Base-by-base conservation (phyloP, 2,888 invertebrate species). In the Aquatica leii region DNA sequence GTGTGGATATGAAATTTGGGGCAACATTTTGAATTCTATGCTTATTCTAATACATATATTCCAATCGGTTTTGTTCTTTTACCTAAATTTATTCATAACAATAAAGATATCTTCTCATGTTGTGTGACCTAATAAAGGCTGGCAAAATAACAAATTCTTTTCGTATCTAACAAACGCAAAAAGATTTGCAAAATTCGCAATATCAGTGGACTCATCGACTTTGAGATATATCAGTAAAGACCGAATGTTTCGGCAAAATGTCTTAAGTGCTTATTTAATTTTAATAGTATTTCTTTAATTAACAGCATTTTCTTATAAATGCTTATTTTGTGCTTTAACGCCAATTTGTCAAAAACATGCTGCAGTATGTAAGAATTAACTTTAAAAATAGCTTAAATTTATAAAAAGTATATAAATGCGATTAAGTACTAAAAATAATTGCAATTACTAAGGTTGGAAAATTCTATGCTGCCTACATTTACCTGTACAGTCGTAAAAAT, bases 11-110 rank as follows among this genome's bases (percentile, higher is more conserved):
- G 20, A 31, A 24, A 34, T 49, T 49, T 37, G 14, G 57, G 17
- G 48, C 2, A 46, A 31, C 34, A 48, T 57, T 49, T 31, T 57
- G 46, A 46, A 55, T 55, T 55, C 55, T 54, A 41, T 54, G 54
- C 55, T 46, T 55, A 55, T 55, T 55, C 14, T 14, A 46, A 55
- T 46, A 43, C 41, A 43, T 37, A 11, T 37, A 37, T 37, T 43
- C 55, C 55, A 46, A 55, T 55, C 55, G 46, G 31, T 55, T 55
- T 43, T 54, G 54, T 54, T 54, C 14, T 54, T 41, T 37, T 55
- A 31, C 55, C 43, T 55, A 55, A n/a, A n/a, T n/a, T 37, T 37
- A 37, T 37, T 37, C 11, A 51, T n/a, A 14, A 12, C 51, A 21
- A 15, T 14, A 34, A n/a, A 24, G 21, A 51, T 51, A 11, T 51